Percentiles rank a stretch among this genome's conserved stretches.
Conservation (phyloP, 2,797 vertebrate genomes). For the Sandelia bainsii region DNA sequence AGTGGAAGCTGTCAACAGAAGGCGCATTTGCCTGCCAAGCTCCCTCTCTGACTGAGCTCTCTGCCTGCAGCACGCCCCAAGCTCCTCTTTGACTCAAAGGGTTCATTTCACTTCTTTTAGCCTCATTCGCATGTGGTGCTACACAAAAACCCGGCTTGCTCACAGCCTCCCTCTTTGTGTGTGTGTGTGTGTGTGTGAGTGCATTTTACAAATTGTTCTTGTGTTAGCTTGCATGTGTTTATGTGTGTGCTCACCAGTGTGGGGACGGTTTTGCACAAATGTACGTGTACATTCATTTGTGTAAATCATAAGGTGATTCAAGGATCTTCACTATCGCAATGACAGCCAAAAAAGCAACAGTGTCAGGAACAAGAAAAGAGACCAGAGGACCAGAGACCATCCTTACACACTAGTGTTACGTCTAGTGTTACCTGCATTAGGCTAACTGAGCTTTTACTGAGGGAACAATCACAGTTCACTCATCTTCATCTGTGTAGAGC, state of each 20-base stretch:
- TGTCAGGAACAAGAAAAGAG: conserved; percentile 40
- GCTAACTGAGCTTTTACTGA: conserved; percentile 6
- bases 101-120: conserved; percentile 92
- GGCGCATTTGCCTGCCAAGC: conserved; percentile 91
- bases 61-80: conserved; percentile 94
- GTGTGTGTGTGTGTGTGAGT: conserved; percentile 69
- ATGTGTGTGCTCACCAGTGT: not conserved
- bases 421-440: conserved; percentile 13
- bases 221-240: not conserved
- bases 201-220: not conserved
- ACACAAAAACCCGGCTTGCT: conserved; percentile 85
- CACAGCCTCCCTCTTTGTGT: conserved; percentile 74
- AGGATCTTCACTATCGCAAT: conserved; percentile 41
- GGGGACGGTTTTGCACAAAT: conserved; percentile 4
- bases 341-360: conserved; percentile 44
- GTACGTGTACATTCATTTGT: conserved; percentile 32
- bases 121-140: conserved; percentile 93
- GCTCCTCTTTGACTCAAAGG: conserved; percentile 96
- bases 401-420: conserved; percentile 34
- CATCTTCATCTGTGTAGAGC: conserved; percentile 1
- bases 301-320: conserved; percentile 48
- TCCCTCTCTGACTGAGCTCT: conserved; percentile 88
- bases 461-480: conserved; percentile 13
- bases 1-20: conserved; percentile 92
- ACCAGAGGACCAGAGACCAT: conserved; percentile 28